Evolutionary conservation across 2,113 vertebrate genomes (phyloP), one percentile per base, ranked within the genome.

Genomic region (Theropithecus gelada): DNA sequence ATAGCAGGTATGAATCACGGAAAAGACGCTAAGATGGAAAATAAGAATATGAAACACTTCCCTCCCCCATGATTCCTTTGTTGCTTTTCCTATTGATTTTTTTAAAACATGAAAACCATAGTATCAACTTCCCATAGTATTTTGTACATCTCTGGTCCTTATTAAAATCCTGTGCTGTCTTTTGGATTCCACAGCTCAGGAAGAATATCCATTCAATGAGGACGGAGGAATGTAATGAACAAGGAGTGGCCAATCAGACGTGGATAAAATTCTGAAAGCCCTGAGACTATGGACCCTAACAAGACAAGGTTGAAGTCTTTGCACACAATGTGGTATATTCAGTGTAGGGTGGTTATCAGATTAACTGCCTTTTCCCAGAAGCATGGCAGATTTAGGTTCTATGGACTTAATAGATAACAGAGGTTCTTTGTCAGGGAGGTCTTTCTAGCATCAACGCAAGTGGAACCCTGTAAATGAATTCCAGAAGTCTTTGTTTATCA

Each of bases 161-260:
- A 59, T 20, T 72, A 66, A 97, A 94, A 91, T 88, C 35, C 45
- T 81, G 45, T 64, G 32, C 13, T 59, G 79, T 79, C 55, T 25
- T 70, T 76, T 32, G 30, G 57, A 59, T 52, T 90, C 66, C 48
- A 88, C 8, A 85, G 25, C 55, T 96, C 30, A 75, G 73, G 43
- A 50, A 90, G 88, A 86, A 75, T 25, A 48, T 88, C 75, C 64
- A n/a, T 78, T 27, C 43, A 23, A 1, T 8, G n/a, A 95, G 45
- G 59, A 68, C 5, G 17, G 13, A 35, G 68, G 43, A 43, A 90
- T 68, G 55, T 22, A 78, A 40, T 10, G 73, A 85, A 14, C 25
- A 64, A 57, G 23, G 16, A 17, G 52, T 57, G 66, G 59, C 83
- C 45, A 17, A 2, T 25, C 18, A 38, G n/a, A 14, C 55, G 22